Evolutionary conservation across 2,797 vertebrate genomes (phyloP).

Genomic region (Agapornis canus): DNA sequence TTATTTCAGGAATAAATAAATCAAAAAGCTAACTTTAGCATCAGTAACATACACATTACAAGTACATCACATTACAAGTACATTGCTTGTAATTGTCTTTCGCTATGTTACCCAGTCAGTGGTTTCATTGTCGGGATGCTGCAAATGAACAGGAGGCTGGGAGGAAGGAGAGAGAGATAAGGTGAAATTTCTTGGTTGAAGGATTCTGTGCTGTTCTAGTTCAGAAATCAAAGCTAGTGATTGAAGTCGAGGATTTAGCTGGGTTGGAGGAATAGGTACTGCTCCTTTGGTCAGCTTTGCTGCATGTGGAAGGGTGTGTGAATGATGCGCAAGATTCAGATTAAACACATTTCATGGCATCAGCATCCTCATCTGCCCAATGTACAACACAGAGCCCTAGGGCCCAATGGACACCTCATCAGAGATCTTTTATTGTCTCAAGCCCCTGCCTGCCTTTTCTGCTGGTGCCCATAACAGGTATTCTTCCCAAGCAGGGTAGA

Average conservation of each 20-base stretch:
- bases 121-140: background rate
- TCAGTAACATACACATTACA: background rate
- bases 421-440: background rate
- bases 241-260: background rate
- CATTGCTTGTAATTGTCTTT: background rate
- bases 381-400: background rate
- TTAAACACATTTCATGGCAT: background rate
- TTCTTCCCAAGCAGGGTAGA: background rate
- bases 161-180: background rate
- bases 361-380: background rate
- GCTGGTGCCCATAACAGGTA: background rate
- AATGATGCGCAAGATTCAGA: background rate
- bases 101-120: background rate
- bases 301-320: fast-evolving
- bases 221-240: background rate
- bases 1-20: background rate
- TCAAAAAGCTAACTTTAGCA: background rate
- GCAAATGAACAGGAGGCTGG: background rate
- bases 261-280: background rate
- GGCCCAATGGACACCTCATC: background rate
- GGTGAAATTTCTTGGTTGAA: background rate
- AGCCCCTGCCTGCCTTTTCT: background rate
- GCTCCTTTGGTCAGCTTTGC: background rate
- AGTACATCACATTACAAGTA: background rate
- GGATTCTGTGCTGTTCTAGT: background rate